phyloP scores from a whole-genome alignment of 2,113 vertebrate genomes.

The Asarcornis scutulata region DNA sequence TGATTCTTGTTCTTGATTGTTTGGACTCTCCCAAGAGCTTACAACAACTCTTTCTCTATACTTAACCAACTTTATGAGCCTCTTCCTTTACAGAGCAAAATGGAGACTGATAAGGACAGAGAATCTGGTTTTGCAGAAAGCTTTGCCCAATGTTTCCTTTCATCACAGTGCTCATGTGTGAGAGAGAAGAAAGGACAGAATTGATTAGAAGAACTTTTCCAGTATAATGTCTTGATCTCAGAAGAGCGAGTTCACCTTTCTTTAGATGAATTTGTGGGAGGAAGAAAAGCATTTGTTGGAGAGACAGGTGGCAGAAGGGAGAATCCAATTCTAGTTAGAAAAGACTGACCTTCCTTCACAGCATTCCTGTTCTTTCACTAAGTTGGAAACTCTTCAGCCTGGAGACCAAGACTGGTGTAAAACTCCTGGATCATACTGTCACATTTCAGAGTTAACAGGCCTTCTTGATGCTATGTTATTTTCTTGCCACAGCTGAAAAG shows the following conservation, averaged over 20 bases:
- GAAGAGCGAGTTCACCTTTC: not conserved
- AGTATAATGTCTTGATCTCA: too few species aligned
- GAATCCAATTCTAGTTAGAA: not conserved
- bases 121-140: not conserved
- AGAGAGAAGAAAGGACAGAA: not conserved
- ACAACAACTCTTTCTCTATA: too few species aligned
- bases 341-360: not conserved
- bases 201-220: not conserved
- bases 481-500: not conserved
- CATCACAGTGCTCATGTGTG: not conserved
- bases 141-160: not conserved
- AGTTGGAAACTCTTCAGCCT: not conserved
- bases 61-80: not conserved
- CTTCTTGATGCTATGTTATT: not conserved
- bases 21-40: not conserved
- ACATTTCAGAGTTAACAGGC: not conserved
- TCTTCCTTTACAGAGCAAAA: not conserved
- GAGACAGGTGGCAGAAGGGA: not conserved
- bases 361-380: accelerated
- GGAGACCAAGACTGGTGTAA: accelerated
- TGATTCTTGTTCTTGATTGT: not conserved
- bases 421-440: not conserved
- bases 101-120: not conserved
- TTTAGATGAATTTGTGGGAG: not conserved
- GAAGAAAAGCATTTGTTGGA: not conserved